Base-by-base conservation (phyloP, 2,888 invertebrate species). In the Brenthis ino region DNA sequence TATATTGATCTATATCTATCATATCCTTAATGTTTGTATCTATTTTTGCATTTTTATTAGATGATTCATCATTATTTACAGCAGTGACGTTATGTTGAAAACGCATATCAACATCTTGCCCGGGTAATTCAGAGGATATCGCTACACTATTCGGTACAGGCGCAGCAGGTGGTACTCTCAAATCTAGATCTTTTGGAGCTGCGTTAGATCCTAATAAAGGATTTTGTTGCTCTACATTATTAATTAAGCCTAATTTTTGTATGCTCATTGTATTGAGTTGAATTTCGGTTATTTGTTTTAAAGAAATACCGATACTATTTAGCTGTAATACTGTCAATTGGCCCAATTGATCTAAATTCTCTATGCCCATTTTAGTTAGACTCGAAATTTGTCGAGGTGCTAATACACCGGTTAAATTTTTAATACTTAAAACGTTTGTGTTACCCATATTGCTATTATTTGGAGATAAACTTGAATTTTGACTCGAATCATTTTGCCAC, bases 201-300 rank as follows among this genome's bases (percentile, higher is more conserved):
- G 82, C 76, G 50, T 80, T 77, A 70, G 83, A 72, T 70, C 75
- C 76, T 69, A 82, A 61, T 77, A 83, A 85, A 68, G 81, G 84
- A 66, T 78, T 77, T 75, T 83, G 82, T 74, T 89, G 82, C 33
- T 80, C 79, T 13, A 69, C 85, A 77, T 81, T 79, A 72, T 83
- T 91, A 70, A 93, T 93, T 70, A 93, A 85, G 65, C 94, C 94
- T 77, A 93, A 81, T 77, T 94, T 94, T 79, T 93, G 93, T 79
- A 94, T 94, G 76, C 91, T 94, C 86, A 94, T 91, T 11, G 94
- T 94, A 82, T 94, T 95, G 67, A 94, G 82, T 78, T 95, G 95
- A 74, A 95, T 94, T 80, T 95, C 95, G 48, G 93, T 93, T 64
- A 95, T 94, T 83, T 95, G 94, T 77, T 90, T 89, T 67, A 94